Conservation (phyloP, 1,140 invertebrate species). For the Drosophila funebris region DNA sequence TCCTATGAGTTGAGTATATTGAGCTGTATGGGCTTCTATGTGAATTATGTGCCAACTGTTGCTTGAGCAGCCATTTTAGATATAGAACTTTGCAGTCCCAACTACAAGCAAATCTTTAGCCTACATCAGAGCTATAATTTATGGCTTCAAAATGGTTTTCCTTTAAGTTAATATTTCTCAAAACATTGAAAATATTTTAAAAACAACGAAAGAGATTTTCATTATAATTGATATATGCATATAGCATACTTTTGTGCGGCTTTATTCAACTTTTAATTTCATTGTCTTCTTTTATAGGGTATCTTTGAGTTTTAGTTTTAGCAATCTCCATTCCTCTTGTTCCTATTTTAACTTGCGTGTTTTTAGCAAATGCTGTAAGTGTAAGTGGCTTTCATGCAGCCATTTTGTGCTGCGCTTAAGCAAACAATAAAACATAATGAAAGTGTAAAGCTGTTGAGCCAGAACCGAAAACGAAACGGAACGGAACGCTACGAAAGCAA, state of each 20-base stretch:
- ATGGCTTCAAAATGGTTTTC: too few relatives aligned
- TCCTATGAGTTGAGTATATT: slow-evolving; percentile 35
- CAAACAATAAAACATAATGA: slow-evolving; percentile 80
- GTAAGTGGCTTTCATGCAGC: slow-evolving; percentile 72
- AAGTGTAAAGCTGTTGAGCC: slow-evolving; percentile 75
- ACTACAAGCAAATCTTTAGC: too few relatives aligned
- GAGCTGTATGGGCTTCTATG: slow-evolving; percentile 16
- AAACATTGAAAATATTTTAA: too few relatives aligned
- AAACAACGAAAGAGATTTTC: too few relatives aligned
- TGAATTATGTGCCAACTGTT: background rate
- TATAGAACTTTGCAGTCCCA: too few relatives aligned
- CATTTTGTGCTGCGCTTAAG: slow-evolving; percentile 59
- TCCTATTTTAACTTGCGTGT: slow-evolving; percentile 40
- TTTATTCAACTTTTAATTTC: too few relatives aligned
- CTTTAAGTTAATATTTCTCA: too few relatives aligned
- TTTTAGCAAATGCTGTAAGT: slow-evolving; percentile 42
- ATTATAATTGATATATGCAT: too few relatives aligned
- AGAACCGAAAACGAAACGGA: slow-evolving; percentile 16
- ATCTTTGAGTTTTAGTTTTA: background rate
- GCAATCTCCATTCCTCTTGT: background rate
- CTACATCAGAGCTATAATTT: too few relatives aligned
- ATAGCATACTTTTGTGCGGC: slow-evolving; percentile 16
- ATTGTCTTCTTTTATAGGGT: background rate
- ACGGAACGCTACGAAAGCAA: slow-evolving; percentile 37
- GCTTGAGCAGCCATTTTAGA: too few relatives aligned